Evolutionary conservation across 2,113 vertebrate genomes (phyloP), one percentile per base, ranked within the genome.

Genomic region (Trinectes maculatus): DNA sequence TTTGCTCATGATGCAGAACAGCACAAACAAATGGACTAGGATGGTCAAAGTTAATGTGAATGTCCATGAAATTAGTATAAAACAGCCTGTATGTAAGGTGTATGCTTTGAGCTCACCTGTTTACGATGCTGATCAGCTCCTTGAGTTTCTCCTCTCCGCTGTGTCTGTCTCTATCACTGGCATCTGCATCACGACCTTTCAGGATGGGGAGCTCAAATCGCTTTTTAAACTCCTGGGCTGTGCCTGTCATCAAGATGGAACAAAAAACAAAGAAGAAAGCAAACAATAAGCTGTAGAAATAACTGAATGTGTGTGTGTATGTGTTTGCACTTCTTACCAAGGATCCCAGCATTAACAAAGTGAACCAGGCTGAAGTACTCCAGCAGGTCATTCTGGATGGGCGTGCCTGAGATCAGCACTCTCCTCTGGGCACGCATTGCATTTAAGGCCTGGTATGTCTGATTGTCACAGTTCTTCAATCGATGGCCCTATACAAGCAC

Each of bases 291-390:
- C 8, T 9, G 46, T 21, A 67, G 28, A 49, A 40, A 63, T 4
- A 28, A 8, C 22, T n/a, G 15, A 0, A 3, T 31, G 8, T 19
- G 12, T 33, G 28, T 18, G 5, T 18, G 3, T 28, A 34, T 26
- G 39, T 16, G 43, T 42, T 2, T 42, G 3, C 4, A 33, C 18
- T 28, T 31, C 92, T 93, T 84, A 98, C 97, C 97, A 1, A 99
- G 91, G 69, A 99, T 98, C 26, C 98, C 98, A 0, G 95, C 89
- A 59, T 96, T 99, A 60, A 99, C 96, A 1, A 99, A 99, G 86
- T 99, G 98, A 53, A 99, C 96, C 85, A 99, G 83, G 81, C 97
- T 99, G 90, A 99, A 99, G 85, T 99, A 99, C 72, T 99, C 98
- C 36, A 99, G 94, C 63, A 99, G 90, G 86, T 99, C 98, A 0